Conservation (phyloP, 2,888 invertebrate genomes). For the Bellardia bayeri region DNA sequence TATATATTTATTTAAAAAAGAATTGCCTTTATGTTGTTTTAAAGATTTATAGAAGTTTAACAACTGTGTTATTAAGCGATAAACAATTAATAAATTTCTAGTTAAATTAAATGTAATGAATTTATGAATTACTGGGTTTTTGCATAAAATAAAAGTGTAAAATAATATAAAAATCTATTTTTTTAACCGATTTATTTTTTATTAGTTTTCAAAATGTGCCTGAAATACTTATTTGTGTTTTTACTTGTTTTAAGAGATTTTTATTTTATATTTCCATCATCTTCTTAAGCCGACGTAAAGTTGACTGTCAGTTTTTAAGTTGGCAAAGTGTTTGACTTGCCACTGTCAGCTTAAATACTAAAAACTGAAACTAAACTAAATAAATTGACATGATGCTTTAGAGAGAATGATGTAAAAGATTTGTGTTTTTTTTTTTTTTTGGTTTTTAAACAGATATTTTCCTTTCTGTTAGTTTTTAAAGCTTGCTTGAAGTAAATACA, state of each 20-base stretch:
- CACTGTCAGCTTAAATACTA: conserved; percentile 72
- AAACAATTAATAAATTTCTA: conserved; percentile 57
- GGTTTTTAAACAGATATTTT: too few species aligned
- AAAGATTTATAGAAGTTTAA: conserved; percentile 36
- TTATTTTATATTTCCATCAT: conserved; percentile 63
- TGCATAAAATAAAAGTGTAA: not conserved
- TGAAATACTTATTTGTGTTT: conserved; percentile 5
- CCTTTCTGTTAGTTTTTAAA: not conserved
- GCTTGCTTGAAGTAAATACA: not conserved
- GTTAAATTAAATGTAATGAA: conserved; percentile 52
- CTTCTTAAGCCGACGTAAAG: conserved; percentile 69
- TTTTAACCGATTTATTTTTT: not conserved
- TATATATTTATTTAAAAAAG: not conserved
- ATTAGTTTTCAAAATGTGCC: not conserved
- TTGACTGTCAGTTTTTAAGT: conserved; percentile 72
- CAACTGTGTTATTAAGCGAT: conserved; percentile 49
- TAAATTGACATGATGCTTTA: conserved; percentile 70
- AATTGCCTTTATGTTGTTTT: not conserved
- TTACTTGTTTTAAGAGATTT: conserved; percentile 54
- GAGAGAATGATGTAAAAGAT: conserved; percentile 19
- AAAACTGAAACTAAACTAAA: conserved; percentile 68
- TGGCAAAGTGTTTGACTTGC: conserved; percentile 74
- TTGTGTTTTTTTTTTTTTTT: not conserved
- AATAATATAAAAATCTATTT: not conserved
- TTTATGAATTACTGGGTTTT: conserved; percentile 23